Evolutionary conservation across 2,113 vertebrate species (phyloP), one percentile per base, ranked within the genome.

Genomic region (Jacana jacana): DNA sequence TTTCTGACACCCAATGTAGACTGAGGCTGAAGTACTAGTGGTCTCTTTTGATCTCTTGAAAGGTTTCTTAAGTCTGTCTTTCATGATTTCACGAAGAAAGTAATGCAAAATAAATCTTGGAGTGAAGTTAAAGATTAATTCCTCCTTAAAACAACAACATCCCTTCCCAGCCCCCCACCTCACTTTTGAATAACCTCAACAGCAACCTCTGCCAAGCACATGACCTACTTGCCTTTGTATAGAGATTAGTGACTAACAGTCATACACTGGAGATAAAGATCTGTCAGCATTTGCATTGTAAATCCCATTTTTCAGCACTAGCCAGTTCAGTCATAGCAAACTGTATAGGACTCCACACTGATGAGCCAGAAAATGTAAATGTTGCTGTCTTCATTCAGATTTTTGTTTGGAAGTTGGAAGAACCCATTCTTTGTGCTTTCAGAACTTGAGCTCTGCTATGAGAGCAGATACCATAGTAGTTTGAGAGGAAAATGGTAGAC

Each of bases 241-340:
- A 88, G 89, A 78, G 63, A 89, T 96, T 88, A 88, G 39, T 72
- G 80, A 81, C 60, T 68, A 86, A 57, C 49, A 89, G 49, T 77
- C 63, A 86, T 72, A 80, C 42, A 16, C 46, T 27, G 39, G 25
- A 77, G 85, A 80, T 89, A 94, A 85, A 87, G 52, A 61, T 81
- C 85, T 71, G 82, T 96, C 93, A 96, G 91, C 96, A 18, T 90
- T 94, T 95, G 82, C 51, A 52, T 83, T 94, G 71, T 94, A 90
- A 90, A 90, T 75, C 66, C 49, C 30, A 17, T 91, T 96, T 94
- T 89, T 82, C 82, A 94, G 68, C 66, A 66, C 22, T 85, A 81
- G n/a, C 18, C 51, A 55, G 46, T 88, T 76, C 57, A 86, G 46
- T 91, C 79, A 73, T 25, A 2, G 2, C 30, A 79, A 84, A n/a